Percentiles rank a stretch among this genome's conserved stretches.
These are phyloP conservation scores for Taphrorychus bicolor DNA, from an alignment of 2,888 invertebrate species.

Conservation along the genomic window DNA sequence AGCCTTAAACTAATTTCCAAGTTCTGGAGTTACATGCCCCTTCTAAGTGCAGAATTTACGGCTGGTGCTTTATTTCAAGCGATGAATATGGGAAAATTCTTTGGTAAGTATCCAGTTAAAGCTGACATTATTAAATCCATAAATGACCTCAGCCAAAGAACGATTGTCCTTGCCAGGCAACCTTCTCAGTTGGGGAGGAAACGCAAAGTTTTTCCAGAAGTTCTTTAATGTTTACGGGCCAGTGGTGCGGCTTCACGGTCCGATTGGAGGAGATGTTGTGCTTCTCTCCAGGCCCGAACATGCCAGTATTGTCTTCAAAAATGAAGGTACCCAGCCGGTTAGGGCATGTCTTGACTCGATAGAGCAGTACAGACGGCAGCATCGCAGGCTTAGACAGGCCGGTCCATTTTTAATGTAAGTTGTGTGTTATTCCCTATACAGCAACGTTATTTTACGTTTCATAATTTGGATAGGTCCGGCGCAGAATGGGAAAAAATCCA, in stretches of 20 bases:
- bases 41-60: constrained; percentile 69
- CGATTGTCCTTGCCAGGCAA: constrained; percentile 50
- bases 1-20: constrained; percentile 65
- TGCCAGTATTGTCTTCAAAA: constrained; percentile 67
- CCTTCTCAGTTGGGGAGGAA: constrained; percentile 60
- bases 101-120: constrained; percentile 46
- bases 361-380: constrained; percentile 68
- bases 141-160: background rate
- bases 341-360: constrained; percentile 70
- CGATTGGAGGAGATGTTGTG: constrained; percentile 69
- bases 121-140: background rate
- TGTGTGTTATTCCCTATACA: background rate
- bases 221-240: constrained; percentile 68
- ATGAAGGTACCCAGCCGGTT: constrained; percentile 67
- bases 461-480: constrained; percentile 60
- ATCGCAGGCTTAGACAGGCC: constrained; percentile 63
- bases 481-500: constrained; percentile 68
- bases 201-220: constrained; percentile 59
- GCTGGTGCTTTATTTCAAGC: constrained; percentile 63
- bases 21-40: constrained; percentile 67
- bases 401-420: constrained; percentile 68
- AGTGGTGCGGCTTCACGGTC: constrained; percentile 70
- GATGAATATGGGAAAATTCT: constrained; percentile 63
- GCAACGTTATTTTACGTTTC: constrained; percentile 9
- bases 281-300: constrained; percentile 71